phyloP scores from a whole-genome alignment of 2,797 vertebrate genomes.

The Arnoldichthys spilopterus region DNA sequence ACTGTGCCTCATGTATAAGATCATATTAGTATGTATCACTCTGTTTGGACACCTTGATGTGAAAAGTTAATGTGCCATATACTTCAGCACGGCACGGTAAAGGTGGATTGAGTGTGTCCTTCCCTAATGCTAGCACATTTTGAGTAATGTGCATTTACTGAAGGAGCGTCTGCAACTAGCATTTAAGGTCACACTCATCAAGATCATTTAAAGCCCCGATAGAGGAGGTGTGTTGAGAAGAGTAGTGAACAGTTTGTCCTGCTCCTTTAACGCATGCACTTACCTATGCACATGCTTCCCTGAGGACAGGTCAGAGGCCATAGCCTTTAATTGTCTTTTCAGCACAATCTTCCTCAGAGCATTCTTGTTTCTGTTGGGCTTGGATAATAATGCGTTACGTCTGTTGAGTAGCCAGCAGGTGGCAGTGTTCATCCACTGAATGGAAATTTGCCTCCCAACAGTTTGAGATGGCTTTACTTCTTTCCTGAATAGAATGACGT shows the following conservation, averaged over 20 bases:
- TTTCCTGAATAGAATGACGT: constrained; percentile 52
- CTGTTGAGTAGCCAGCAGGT: constrained; percentile 41
- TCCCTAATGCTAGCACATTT: background rate
- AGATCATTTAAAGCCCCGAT: background rate
- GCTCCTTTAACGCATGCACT: background rate
- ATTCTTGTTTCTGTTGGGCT: background rate
- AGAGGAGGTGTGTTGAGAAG: background rate
- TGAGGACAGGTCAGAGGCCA: background rate
- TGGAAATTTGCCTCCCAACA: background rate
- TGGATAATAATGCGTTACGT: too few relatives aligned
- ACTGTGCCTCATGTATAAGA: constrained; percentile 18
- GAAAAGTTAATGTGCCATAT: background rate
- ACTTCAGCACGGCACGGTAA: background rate
- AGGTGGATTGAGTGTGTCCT: background rate
- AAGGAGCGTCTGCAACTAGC: background rate
- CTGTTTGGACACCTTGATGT: background rate
- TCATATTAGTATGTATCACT: constrained; percentile 20
- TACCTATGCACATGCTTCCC: background rate
- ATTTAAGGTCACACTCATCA: background rate
- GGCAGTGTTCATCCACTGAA: constrained; percentile 55
- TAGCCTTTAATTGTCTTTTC: background rate
- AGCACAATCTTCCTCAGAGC: background rate
- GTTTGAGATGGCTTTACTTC: constrained; percentile 28
- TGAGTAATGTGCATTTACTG: background rate
- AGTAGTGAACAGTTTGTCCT: background rate